Base-by-base conservation (phyloP, 2,888 invertebrate species). In the Lacanobia oleracea region DNA sequence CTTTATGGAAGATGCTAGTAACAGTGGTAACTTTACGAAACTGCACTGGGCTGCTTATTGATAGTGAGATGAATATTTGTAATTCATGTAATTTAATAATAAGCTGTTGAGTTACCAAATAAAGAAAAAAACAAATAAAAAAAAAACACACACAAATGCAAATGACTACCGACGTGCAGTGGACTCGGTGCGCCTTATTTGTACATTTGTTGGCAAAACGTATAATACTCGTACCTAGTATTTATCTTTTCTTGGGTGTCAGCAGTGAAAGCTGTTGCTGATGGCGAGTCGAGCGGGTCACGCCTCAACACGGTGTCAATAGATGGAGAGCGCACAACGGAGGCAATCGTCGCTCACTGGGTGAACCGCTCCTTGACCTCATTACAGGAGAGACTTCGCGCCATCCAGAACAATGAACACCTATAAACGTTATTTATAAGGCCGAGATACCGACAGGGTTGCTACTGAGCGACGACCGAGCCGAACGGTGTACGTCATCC, bases 401-500 rank as follows among this genome's bases (percentile, higher is more conserved):
- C 65, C 45, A 33, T 33, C 33, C 33, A 21, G 51, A 53, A 74
- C 63, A 63, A 63, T 74, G 63, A 43, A 63, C 40, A 48, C 57
- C 50, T 51, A 67, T 67, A 66, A 63, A 74, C 14, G 45, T 74
- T 68, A 68, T 75, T 68, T 63, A 60, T 50, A 68, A 63, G 43
- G n/a, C 48, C 12, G 21, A 21, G 33, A 54, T 63, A 67, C 21
- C 48, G 21, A 10, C 8, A 75, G 68, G 63, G 67, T 37, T 73
- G 45, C 2, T 14, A 21, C 48, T 16, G 23, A 27, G 37, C 2
- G 10, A 40, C 61, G 33, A 33, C 33, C 33, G 5, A 33, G 33
- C 33, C 33, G 33, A 33, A 5, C 33, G 33, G n/a, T n/a, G n/a
- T n/a, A n/a, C n/a, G n/a, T n/a, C n/a, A n/a, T n/a, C n/a, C n/a